Evolutionary conservation across 1,140 invertebrate species (phyloP), one percentile per base, ranked within the genome.

Genomic region (Drosophila malerkotliana): DNA sequence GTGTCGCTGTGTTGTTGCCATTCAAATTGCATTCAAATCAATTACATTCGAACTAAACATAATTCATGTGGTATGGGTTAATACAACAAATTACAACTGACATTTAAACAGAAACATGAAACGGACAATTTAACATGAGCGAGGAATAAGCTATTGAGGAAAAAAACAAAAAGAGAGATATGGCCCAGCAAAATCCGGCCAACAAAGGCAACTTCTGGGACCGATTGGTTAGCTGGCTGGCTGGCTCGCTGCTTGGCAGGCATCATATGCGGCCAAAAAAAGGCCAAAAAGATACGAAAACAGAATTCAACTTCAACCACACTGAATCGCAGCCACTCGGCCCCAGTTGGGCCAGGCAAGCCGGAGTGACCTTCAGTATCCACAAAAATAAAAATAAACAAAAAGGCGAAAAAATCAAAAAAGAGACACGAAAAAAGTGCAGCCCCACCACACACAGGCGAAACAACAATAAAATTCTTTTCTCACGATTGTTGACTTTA

Each of bases 401-500:
- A 72, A 73, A 68, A 32, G 66, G 15, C 44, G 9, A 47, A 47
- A 21, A 47, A 14, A 18, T n/a, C 53, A n/a, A 66, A 71, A 59
- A 59, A 68, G 41, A 48, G 41, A 53, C 61, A 60, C 49, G 57
- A 77, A 75, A 81, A 73, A 71, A 77, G 72, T 63, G 73, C 81
- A 85, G 64, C 67, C 41, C 64, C 60, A 81, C 60, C 60, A 81
- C 60, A 82, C 59, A 67, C 56, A 67, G 49, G 53, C 69, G 59
- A 53, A 67, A 83, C 80, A 83, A 88, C 83, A 88, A 88, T 88
- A 88, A 88, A 88, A 88, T 88, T 88, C 83, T 88, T 88, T 88
- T 88, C 83, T 88, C 83, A 88, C 83, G 83, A 88, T 88, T 88
- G 83, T 88, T 88, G 83, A 88, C 83, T 88, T 88, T 88, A 88